Percentiles rank a stretch among this genome's conserved stretches.
Conservation (phyloP, 2,113 vertebrate genomes). For the Pholis gunnellus region DNA sequence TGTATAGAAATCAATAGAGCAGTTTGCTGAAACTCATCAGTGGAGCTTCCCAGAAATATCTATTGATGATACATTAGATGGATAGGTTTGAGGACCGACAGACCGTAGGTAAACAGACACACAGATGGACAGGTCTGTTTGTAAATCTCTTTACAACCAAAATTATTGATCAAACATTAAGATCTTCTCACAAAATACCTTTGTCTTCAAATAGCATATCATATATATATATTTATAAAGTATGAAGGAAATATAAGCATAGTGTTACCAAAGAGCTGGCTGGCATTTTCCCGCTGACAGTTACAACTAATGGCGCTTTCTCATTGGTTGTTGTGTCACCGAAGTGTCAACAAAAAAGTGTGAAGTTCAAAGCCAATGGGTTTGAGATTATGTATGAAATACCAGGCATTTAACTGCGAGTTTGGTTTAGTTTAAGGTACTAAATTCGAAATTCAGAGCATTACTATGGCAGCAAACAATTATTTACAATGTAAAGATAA, state of each 20-base stretch:
- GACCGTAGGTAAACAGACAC: background rate
- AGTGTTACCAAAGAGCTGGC: slow-evolving; percentile 10
- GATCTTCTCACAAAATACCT: background rate
- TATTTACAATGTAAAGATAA: background rate
- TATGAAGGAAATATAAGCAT: background rate
- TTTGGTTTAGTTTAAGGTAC: background rate
- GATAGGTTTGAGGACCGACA: slow-evolving; percentile 17
- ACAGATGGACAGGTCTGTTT: background rate
- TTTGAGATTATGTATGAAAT: background rate
- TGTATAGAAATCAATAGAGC: slow-evolving; percentile 72
- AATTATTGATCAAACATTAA: background rate
- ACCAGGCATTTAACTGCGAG: background rate
- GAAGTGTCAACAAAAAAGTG: background rate
- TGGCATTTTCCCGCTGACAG: slow-evolving; percentile 33
- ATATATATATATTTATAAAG: background rate
- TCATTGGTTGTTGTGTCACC: slow-evolving; percentile 1
- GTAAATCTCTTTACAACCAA: background rate
- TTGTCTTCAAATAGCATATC: background rate
- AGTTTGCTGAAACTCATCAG: slow-evolving; percentile 70
- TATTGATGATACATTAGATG: slow-evolving; percentile 52
- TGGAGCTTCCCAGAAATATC: slow-evolving; percentile 71
- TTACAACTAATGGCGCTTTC: slow-evolving; percentile 15
- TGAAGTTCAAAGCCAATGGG: background rate
- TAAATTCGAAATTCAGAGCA: background rate
- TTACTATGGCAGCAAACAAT: background rate